Conservation (phyloP, 2,888 invertebrate genomes). For the Apotomis betuletana region DNA sequence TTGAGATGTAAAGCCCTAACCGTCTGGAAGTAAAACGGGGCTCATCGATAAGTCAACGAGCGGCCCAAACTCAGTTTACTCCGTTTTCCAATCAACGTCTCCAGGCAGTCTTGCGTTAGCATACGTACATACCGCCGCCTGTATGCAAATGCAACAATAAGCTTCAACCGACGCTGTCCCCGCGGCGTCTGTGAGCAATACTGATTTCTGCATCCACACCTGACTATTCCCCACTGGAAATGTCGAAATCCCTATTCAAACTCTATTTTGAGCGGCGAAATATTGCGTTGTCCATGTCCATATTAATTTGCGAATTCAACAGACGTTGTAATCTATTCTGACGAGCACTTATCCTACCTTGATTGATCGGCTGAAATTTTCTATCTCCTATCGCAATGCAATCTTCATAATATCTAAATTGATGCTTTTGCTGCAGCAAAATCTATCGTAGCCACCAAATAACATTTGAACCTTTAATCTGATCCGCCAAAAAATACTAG, state of each 20-base stretch:
- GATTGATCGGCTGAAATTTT: constrained; percentile 14
- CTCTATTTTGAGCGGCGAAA: constrained; percentile 58
- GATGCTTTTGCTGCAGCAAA: constrained; percentile 2
- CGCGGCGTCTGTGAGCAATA: constrained; percentile 58
- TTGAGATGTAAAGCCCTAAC: not conserved
- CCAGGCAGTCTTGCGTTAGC: constrained; percentile 27
- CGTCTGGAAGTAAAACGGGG: not conserved
- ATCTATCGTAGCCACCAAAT: constrained; percentile 13
- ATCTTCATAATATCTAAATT: constrained; percentile 1
- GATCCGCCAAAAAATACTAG: constrained; percentile 34
- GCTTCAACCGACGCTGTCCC: constrained; percentile 57
- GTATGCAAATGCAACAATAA: constrained; percentile 69
- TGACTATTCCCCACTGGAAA: constrained; percentile 61
- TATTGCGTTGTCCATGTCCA: constrained; percentile 46
- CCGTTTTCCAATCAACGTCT: constrained; percentile 32
- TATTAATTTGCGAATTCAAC: constrained; percentile 12
- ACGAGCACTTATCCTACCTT: constrained; percentile 17
- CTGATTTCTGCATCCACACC: constrained; percentile 67
- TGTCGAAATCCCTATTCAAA: constrained; percentile 65
- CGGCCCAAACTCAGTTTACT: constrained; percentile 19
- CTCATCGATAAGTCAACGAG: constrained; percentile 14
- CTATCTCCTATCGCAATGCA: constrained; percentile 15
- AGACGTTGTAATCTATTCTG: constrained; percentile 12
- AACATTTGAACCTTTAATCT: constrained; percentile 32
- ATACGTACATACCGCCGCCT: constrained; percentile 27